Evolutionary conservation across 2,797 vertebrate species (phyloP).

Genomic region (Hozukius guyotensis): DNA sequence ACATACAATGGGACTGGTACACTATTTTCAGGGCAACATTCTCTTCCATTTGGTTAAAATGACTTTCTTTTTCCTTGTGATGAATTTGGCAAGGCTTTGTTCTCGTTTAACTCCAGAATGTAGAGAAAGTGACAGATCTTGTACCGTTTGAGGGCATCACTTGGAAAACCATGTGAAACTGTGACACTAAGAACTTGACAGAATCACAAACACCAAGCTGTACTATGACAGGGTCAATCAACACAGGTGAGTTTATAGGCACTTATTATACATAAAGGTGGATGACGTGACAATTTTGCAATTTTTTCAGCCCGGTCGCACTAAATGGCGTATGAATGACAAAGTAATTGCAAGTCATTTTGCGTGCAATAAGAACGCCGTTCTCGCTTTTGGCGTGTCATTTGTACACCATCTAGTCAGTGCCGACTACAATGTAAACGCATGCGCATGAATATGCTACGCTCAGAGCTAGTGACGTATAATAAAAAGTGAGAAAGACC

Average conservation of each 20-base stretch:
- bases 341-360: too few species aligned
- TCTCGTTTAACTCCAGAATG: not conserved
- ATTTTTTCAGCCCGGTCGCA: rapidly evolving
- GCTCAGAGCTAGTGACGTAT: rapidly evolving
- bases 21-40: not conserved
- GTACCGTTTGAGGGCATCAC: not conserved
- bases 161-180: not conserved
- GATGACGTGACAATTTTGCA: not conserved
- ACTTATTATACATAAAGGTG: rapidly evolving
- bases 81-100: not conserved
- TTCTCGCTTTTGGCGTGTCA: too few species aligned
- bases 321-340: too few species aligned
- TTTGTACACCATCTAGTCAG: too few species aligned
- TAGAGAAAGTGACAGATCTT: not conserved
- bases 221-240: not conserved
- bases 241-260: not conserved
- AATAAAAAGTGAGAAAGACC: too few species aligned
- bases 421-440: too few species aligned
- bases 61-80: not conserved
- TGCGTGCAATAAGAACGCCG: too few species aligned
- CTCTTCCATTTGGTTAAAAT: not conserved
- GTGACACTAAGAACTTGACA: not conserved
- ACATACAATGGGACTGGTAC: not conserved
- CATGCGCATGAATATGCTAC: too few species aligned
- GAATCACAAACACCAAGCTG: not conserved